Evolutionary conservation across 2,113 vertebrate species (phyloP), one percentile per base, ranked within the genome.

Genomic region (Macrotis lagotis): DNA sequence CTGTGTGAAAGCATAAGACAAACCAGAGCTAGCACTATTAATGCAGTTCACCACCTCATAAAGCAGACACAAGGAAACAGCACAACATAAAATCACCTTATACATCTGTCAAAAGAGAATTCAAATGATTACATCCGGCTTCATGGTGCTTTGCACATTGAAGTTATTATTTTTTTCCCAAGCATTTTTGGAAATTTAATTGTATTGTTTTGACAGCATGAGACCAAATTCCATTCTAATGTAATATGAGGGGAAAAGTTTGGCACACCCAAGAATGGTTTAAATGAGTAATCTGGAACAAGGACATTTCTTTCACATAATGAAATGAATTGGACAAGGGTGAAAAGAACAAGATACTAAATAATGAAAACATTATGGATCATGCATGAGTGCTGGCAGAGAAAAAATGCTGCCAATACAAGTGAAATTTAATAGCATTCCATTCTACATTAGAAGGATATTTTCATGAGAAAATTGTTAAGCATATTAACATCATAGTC

Each of bases 21-120:
- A 97, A 96, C 14, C 94, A 90, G 95, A 92, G 83, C 22, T 95
- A 93, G 44, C 74, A 94, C 92, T 94, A 50, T 44, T 94, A 91
- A 91, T 51, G 25, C 50, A 95, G 24, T 55, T 95, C 90, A 92
- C 59, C 83, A 66, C 93, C 91, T 93, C 51, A 94, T 92, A 96
- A 96, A 93, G 3, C 92, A 95, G 91, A 96, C 2, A 5, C 26
- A 96, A 98, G 50, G 92, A 98, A 97, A 92, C 50, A 93, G 50
- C 83, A 92, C 52, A 94, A 90, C 95, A 97, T 94, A 95, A 98
- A 98, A 98, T 97, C 96, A n/a, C 91, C 96, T 97, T 96, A 97
- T 93, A 97, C 95, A 96, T 97, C 97, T 98, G 96, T 98, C 97
- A 97, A 97, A 98, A 97, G 93, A 89, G 95, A 97, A 97, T 93